phyloP scores from a whole-genome alignment of 2,888 invertebrate genomes.

The Chrysodeixis includens region DNA sequence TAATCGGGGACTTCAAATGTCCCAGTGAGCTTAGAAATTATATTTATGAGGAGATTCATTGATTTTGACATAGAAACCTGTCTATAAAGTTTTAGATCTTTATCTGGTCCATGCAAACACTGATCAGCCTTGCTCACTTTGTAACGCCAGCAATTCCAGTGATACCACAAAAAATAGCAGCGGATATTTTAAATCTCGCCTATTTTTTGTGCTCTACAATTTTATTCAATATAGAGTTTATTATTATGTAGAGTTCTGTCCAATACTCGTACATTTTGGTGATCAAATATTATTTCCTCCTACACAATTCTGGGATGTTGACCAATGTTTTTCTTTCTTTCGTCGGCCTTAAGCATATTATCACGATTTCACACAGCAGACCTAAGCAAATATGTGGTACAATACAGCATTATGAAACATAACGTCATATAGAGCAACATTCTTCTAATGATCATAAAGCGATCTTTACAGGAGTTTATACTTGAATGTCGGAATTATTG shows the following conservation, averaged over 20 bases:
- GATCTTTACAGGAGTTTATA: no score
- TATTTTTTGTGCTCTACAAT: background rate
- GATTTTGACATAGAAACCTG: background rate
- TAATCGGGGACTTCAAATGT: constrained; percentile 1
- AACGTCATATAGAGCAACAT: constrained; percentile 31
- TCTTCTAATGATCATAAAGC: background rate
- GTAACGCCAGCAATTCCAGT: no score
- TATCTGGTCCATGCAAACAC: background rate
- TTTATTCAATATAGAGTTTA: constrained; percentile 24
- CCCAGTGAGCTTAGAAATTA: background rate
- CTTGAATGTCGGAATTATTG: no score
- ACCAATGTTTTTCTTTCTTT: constrained; percentile 36
- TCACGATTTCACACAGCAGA: constrained; percentile 48
- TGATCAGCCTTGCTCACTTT: background rate
- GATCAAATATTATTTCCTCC: constrained; percentile 27
- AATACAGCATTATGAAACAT: constrained; percentile 25
- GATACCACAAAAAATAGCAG: no score
- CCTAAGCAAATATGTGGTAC: constrained; percentile 58
- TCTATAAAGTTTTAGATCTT: background rate
- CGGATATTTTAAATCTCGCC: no score
- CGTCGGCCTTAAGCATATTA: constrained; percentile 52
- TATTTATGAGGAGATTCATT: background rate
- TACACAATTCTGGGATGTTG: constrained; percentile 21
- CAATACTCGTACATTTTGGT: constrained; percentile 6
- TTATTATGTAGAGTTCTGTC: background rate